Evolutionary conservation across 2,113 vertebrate genomes (phyloP).

Genomic region (Chauna torquata): DNA sequence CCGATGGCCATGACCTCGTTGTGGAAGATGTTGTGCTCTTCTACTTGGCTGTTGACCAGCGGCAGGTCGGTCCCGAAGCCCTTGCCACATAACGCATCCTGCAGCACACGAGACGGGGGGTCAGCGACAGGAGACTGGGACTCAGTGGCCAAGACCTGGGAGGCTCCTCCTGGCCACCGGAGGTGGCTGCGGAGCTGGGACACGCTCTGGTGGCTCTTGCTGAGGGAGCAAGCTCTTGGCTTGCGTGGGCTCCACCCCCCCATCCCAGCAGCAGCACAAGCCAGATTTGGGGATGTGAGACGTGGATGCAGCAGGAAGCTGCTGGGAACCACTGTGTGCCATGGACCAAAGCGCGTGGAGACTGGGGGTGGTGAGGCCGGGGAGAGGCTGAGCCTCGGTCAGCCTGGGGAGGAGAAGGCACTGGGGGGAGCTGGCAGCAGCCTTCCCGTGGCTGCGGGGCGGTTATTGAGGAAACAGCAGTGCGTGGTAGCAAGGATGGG

Average conservation of each 20-base stretch:
- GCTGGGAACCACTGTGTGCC: not conserved
- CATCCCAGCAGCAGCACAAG: not conserved
- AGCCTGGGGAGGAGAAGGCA: not conserved
- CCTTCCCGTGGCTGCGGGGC: not conserved
- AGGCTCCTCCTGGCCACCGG: not conserved
- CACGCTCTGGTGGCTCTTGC: not conserved
- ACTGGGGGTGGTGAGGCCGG: not conserved
- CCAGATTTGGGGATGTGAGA: not conserved
- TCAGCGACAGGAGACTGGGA: fast-evolving
- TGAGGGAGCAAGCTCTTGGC: not conserved
- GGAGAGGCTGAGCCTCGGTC: not conserved
- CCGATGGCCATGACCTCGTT: constrained; percentile 96
- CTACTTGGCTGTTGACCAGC: constrained; percentile 89
- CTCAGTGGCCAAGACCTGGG: fast-evolving
- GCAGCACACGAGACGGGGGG: not conserved
- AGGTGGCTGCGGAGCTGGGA: not conserved
- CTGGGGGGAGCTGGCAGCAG: not conserved
- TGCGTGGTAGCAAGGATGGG: not conserved
- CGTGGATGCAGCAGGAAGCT: not conserved
- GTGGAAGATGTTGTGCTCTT: constrained; percentile 96
- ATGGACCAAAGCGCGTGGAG: not conserved
- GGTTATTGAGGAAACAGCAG: not conserved
- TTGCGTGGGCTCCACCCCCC: not conserved
- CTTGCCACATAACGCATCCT: constrained; percentile 85
- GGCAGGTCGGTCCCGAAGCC: constrained; percentile 91